Conservation (phyloP, 1,140 invertebrate species). For the Tetramorium alpestre region DNA sequence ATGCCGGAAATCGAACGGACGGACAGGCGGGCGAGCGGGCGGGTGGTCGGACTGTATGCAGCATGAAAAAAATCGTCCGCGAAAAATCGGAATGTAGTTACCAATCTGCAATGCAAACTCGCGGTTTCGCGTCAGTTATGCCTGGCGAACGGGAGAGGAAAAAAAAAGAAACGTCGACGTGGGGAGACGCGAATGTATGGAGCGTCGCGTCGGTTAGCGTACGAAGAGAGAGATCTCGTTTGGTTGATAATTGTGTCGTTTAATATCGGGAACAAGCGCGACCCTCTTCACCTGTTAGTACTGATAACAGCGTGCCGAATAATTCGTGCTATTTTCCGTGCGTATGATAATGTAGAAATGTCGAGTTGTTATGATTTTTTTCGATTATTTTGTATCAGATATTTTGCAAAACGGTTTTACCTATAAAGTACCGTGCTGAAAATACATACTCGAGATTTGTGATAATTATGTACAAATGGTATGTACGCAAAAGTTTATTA, state of each 20-base stretch:
- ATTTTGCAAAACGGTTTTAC: not conserved
- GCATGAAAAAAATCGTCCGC: constrained; percentile 69
- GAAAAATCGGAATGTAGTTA: constrained; percentile 76
- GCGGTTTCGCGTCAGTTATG: constrained; percentile 70
- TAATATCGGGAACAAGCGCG: constrained; percentile 19
- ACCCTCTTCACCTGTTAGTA: not conserved
- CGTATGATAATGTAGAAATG: not conserved
- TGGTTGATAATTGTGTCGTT: constrained; percentile 13
- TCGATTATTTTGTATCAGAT: not conserved
- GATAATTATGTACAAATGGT: not conserved
- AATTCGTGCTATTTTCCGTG: not conserved
- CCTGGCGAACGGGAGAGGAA: constrained; percentile 36
- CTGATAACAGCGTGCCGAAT: not conserved
- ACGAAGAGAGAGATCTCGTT: constrained; percentile 33
- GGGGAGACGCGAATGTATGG: not conserved
- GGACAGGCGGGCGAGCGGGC: not conserved
- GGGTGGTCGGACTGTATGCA: constrained; percentile 14
- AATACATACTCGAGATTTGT: not conserved
- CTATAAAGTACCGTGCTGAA: not conserved
- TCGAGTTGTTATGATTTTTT: not conserved
- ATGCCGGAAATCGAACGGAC: not conserved
- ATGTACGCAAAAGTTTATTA: constrained; percentile 28
- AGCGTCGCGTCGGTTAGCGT: not conserved
- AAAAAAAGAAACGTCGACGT: constrained; percentile 3
- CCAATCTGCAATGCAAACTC: constrained; percentile 77